Conservation (phyloP, 2,797 vertebrate genomes). For the Nothura maculosa region DNA sequence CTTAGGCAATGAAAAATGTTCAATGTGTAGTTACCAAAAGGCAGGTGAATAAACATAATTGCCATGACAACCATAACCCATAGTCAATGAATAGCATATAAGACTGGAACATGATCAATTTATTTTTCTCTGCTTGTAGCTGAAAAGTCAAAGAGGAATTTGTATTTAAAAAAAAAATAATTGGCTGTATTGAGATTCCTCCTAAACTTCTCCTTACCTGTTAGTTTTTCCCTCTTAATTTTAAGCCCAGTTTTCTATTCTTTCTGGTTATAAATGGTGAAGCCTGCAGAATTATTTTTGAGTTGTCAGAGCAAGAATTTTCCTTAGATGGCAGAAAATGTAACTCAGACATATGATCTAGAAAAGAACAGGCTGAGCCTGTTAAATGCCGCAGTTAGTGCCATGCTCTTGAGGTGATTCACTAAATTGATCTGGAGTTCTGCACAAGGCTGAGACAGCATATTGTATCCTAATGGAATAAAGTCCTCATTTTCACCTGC, state of each 20-base stretch:
- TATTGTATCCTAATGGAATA: background rate
- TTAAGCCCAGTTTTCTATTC: background rate
- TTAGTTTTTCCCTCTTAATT: background rate
- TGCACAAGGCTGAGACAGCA: background rate
- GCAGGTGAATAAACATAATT: conserved; percentile 36
- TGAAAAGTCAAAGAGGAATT: background rate
- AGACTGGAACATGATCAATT: background rate
- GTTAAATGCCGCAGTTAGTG: background rate
- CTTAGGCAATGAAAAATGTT: conserved; percentile 28
- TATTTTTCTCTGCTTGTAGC: background rate
- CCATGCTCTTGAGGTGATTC: background rate
- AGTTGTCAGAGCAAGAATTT: background rate
- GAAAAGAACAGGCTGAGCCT: background rate
- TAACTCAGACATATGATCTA: background rate
- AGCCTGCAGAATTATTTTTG: background rate
- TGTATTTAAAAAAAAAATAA: background rate
- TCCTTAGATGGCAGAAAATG: background rate
- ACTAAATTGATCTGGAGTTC: background rate
- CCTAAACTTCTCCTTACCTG: background rate
- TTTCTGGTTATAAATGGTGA: background rate
- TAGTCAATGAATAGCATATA: background rate
- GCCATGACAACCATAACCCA: background rate
- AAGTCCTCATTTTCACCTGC: background rate
- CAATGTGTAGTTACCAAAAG: background rate
- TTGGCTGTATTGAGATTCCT: background rate